These are phyloP conservation scores for Hydraecia micacea DNA, from an alignment of 2,888 invertebrate genomes.

Conservation along the genomic window DNA sequence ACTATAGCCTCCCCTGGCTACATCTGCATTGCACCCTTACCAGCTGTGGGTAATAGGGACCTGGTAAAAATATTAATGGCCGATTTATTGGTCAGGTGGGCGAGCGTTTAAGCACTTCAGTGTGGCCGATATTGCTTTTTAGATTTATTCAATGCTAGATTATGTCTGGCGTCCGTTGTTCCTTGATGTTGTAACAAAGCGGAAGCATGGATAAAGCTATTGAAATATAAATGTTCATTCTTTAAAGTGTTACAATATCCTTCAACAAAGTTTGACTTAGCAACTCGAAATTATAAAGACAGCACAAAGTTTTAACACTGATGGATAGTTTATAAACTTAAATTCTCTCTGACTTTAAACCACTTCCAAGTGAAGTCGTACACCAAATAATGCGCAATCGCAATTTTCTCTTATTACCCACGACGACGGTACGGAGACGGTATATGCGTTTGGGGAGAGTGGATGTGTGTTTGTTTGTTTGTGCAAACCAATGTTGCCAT, in stretches of 20 bases:
- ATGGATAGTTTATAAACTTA: slow-evolving; percentile 14
- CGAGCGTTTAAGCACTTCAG: not conserved
- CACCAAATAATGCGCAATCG: slow-evolving; percentile 23
- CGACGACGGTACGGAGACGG: no score
- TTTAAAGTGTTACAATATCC: not conserved
- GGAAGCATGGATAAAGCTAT: not conserved
- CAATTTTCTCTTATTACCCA: not conserved
- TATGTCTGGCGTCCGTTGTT: not conserved
- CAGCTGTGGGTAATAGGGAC: not conserved
- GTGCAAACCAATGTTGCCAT: no score
- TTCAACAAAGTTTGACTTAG: slow-evolving; percentile 2
- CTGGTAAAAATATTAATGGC: slow-evolving; percentile 33
- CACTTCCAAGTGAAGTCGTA: not conserved
- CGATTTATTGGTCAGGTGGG: slow-evolving; percentile 25
- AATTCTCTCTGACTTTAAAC: slow-evolving; percentile 6
- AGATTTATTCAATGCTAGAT: slow-evolving; percentile 38
- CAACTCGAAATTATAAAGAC: slow-evolving; percentile 18
- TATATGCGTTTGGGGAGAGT: no score
- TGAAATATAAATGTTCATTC: slow-evolving; percentile 3
- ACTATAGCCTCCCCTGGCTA: not conserved
- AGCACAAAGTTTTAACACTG: slow-evolving; percentile 12
- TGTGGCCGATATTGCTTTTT: slow-evolving; percentile 41
- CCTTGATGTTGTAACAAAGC: slow-evolving; percentile 5
- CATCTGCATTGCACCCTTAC: not conserved
- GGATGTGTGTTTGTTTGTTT: no score